Evolutionary conservation across 2,113 vertebrate genomes (phyloP), one percentile per base, ranked within the genome.

Genomic region (Varanus salvator): DNA sequence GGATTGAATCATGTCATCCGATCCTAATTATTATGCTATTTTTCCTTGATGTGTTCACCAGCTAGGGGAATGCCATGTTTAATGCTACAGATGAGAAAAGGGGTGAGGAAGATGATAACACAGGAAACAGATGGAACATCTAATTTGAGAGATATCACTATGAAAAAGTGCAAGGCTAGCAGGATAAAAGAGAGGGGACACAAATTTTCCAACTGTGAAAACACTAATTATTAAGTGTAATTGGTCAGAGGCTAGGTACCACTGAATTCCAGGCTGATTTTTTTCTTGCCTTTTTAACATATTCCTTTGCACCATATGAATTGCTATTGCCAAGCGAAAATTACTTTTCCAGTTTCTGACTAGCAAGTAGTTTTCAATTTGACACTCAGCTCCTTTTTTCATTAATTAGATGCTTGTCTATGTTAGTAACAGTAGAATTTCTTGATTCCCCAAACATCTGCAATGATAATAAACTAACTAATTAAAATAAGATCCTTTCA

Each of bases 201-300:
- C 38, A 90, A 88, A 38, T 17, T 92, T 80, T 84, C 74, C 34
- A 80, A 75, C 80, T 87, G 76, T 38, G 69, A 75, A 80, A 74
- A 71, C 66, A 91, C 74, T 72, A 78, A 68, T 75, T 57, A 94
- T 80, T 81, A 92, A 90, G 44, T 17, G 75, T 88, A 92, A 87
- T 84, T 38, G 38, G 84, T 88, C 87, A 96, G 86, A 89, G 86
- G 85, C 88, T 89, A 94, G 83, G 80, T 29, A 87, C 44, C 31
- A 80, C 91, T 0, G 69, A 92, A 86, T 34, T 90, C 52, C 64
- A 64, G 27, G 88, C 85, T 89, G 89, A 82, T 0, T 0, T 87
- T 21, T 50, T 31, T 89, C 64, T 91, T 91, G 52, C 23, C 84
- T 92, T 92, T 94, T 93, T 94, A 60, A 81, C 84, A 92, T 68